Percentiles rank a stretch among this genome's conserved stretches.
Conservation (phyloP, 2,113 vertebrate genomes). For the Mormyrus iriodes region DNA sequence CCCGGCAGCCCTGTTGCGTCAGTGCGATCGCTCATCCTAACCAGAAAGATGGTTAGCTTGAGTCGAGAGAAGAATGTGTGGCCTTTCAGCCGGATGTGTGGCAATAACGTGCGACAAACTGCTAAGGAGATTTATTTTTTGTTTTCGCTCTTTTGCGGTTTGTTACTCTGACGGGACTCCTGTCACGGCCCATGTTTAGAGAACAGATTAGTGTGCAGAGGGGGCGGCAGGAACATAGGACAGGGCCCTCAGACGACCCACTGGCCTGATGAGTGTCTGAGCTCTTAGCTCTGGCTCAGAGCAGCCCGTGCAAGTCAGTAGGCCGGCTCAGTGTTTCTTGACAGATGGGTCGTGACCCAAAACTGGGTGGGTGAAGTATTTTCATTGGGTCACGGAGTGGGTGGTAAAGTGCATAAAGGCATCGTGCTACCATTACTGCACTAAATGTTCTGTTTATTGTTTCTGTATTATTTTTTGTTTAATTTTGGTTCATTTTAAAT, state of each 20-base stretch:
- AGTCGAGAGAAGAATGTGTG: neutral
- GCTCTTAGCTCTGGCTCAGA: neutral
- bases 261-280: neutral
- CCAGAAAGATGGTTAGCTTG: neutral
- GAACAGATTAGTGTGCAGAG: neutral
- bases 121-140: neutral
- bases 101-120: neutral
- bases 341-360: too few species aligned
- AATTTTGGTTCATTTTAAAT: too few species aligned
- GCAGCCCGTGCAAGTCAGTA: neutral
- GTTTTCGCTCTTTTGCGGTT: neutral
- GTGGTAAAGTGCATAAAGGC: too few species aligned
- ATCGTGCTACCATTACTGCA: too few species aligned
- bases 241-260: neutral
- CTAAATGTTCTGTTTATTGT: too few species aligned
- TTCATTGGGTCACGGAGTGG: too few species aligned
- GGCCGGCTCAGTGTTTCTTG: neutral
- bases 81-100: neutral
- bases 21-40: neutral
- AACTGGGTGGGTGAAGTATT: too few species aligned
- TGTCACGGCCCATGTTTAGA: neutral
- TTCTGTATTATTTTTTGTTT: too few species aligned
- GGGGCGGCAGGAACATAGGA: neutral
- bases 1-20: neutral
- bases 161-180: neutral